Evolutionary conservation across 2,113 vertebrate genomes (phyloP).

Genomic region (Grammomys surdaster): DNA sequence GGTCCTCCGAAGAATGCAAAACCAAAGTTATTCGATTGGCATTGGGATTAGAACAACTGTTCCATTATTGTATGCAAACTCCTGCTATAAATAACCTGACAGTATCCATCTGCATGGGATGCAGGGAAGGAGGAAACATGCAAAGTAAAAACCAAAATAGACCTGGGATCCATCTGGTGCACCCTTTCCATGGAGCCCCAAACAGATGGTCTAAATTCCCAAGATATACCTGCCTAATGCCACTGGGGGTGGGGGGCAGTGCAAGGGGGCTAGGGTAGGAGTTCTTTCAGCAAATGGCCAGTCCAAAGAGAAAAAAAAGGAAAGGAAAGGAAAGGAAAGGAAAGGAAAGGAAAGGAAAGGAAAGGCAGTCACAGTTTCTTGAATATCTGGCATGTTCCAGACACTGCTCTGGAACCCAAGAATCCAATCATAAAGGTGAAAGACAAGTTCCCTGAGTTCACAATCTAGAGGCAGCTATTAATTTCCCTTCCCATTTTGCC

Average conservation of each 20-base stretch:
- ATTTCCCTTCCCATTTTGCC: neutral
- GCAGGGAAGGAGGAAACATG: slow-evolving; percentile 80
- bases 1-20: slow-evolving; percentile 71
- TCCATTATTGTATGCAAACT: slow-evolving; percentile 81
- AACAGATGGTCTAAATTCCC: slow-evolving; percentile 78
- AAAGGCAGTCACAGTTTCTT: neutral
- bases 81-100: slow-evolving; percentile 85
- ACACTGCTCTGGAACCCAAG: neutral
- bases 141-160: slow-evolving; percentile 79
- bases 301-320: neutral
- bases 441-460: neutral
- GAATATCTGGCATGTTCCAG: neutral
- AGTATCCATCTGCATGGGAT: slow-evolving; percentile 80
- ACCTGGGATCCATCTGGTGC: slow-evolving; percentile 75
- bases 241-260: neutral
- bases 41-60: slow-evolving; percentile 81
- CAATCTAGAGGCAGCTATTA: neutral
- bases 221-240: slow-evolving; percentile 73
- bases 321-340: neutral
- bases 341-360: neutral
- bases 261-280: neutral
- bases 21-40: slow-evolving; percentile 59
- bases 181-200: slow-evolving; percentile 63
- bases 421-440: neutral
- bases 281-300: slow-evolving; percentile 72